phyloP scores from a whole-genome alignment of 1,140 invertebrate species.

The Diabrotica undecimpunctata region DNA sequence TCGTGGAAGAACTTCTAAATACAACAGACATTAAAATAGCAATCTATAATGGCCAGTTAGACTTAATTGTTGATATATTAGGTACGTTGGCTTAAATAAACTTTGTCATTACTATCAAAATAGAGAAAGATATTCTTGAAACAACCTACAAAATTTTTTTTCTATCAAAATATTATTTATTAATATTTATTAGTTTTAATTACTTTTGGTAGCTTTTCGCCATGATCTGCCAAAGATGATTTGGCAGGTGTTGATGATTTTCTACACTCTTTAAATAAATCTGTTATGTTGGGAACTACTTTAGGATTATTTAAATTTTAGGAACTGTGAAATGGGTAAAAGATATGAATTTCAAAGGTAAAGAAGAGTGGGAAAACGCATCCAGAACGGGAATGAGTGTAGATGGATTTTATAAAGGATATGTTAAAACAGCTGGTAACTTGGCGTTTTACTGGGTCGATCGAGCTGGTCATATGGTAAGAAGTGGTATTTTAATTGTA shows the following conservation, averaged over 20 bases:
- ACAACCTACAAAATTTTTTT: too few species aligned
- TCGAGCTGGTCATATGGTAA: conserved; percentile 37
- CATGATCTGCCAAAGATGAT: too few species aligned
- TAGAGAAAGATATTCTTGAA: too few species aligned
- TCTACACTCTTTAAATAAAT: too few species aligned
- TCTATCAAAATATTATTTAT: too few species aligned
- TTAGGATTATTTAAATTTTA: conserved; percentile 37
- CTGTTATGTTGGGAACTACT: background rate
- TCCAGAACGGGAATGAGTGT: conserved; percentile 22
- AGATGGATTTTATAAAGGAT: conserved; percentile 29
- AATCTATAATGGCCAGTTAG: conserved; percentile 68
- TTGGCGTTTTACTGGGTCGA: conserved; percentile 36
- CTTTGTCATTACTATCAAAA: too few species aligned
- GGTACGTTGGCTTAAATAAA: conserved; percentile 53
- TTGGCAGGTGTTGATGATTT: too few species aligned
- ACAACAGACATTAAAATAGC: conserved; percentile 63
- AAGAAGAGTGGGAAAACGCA: conserved; percentile 19
- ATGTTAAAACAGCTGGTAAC: conserved; percentile 28
- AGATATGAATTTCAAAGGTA: conserved; percentile 58
- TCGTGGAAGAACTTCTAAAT: conserved; percentile 67
- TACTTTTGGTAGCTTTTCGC: too few species aligned
- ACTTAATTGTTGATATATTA: conserved; percentile 68
- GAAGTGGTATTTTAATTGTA: conserved; percentile 64
- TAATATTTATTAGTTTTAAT: too few species aligned
- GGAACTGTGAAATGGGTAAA: conserved; percentile 70